Percentiles rank a stretch among this genome's conserved stretches.
phyloP scores from a whole-genome alignment of 1,140 invertebrate species.

The Dendroctonus valens region DNA sequence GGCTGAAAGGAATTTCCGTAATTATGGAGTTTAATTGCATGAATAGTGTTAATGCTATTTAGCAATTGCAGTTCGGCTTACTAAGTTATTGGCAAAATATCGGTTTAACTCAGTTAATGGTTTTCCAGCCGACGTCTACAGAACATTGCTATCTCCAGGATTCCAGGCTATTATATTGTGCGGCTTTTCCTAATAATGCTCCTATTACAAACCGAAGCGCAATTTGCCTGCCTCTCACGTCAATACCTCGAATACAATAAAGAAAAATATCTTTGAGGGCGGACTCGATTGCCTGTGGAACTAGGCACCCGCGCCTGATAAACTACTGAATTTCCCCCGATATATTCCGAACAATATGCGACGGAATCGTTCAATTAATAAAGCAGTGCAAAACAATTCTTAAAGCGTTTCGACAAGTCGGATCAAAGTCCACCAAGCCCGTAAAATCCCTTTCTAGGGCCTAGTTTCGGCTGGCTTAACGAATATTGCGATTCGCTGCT shows the following conservation, averaged over 20 bases:
- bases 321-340: background rate
- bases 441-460: conserved; percentile 14
- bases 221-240: background rate
- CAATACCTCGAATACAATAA: too few relatives aligned
- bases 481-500: background rate
- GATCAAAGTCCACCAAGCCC: conserved; percentile 9
- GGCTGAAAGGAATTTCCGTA: conserved; percentile 8
- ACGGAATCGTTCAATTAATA: background rate
- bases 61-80: background rate
- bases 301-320: too few relatives aligned
- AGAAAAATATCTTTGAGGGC: too few relatives aligned
- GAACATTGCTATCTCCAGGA: too few relatives aligned
- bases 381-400: background rate
- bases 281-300: too few relatives aligned
- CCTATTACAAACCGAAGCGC: too few relatives aligned
- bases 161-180: too few relatives aligned
- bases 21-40: conserved; percentile 7
- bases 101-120: too few relatives aligned
- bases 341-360: background rate
- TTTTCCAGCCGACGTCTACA: too few relatives aligned
- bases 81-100: background rate
- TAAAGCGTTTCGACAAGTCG: conserved; percentile 19
- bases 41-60: conserved; percentile 3
- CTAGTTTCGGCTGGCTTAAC: conserved; percentile 17
- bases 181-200: too few relatives aligned